phyloP scores from a whole-genome alignment of 2,797 vertebrate genomes.

The Sarcophilus harrisii region DNA sequence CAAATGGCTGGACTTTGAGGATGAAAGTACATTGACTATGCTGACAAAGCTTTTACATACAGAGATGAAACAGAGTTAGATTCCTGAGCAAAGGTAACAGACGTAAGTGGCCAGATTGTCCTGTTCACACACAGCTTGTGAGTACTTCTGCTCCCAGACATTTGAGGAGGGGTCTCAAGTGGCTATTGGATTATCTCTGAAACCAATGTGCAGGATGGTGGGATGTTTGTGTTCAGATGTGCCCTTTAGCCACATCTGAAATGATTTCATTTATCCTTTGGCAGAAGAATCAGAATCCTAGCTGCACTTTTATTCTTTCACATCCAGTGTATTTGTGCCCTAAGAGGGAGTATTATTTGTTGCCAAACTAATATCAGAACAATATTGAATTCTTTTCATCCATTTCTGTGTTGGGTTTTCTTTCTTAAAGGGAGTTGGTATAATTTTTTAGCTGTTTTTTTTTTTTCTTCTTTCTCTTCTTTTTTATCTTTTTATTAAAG shows the following conservation, averaged over 20 bases:
- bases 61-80: conserved; percentile 34
- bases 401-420: background rate
- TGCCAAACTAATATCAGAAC: conserved; percentile 78
- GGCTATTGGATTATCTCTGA: conserved; percentile 76
- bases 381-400: conserved; percentile 59
- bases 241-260: conserved; percentile 79
- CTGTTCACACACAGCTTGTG: conserved; percentile 36
- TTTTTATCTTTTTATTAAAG: background rate
- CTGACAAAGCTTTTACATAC: conserved; percentile 66
- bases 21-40: conserved; percentile 60
- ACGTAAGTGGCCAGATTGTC: conserved; percentile 59
- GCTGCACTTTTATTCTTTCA: conserved; percentile 5
- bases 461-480: conserved; percentile 40
- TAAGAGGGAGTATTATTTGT: conserved; percentile 61
- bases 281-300: conserved; percentile 36
- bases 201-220: conserved; percentile 80
- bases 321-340: conserved; percentile 64
- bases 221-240: conserved; percentile 76
- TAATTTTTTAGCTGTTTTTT: conserved; percentile 40
- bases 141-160: conserved; percentile 52
- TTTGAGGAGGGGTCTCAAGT: conserved; percentile 70
- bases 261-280: conserved; percentile 77
- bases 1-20: conserved; percentile 74
- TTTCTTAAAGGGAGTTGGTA: background rate
- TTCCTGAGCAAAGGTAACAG: conserved; percentile 53